Conservation (phyloP, 2,797 vertebrate genomes). For the Oreortyx pictus region DNA sequence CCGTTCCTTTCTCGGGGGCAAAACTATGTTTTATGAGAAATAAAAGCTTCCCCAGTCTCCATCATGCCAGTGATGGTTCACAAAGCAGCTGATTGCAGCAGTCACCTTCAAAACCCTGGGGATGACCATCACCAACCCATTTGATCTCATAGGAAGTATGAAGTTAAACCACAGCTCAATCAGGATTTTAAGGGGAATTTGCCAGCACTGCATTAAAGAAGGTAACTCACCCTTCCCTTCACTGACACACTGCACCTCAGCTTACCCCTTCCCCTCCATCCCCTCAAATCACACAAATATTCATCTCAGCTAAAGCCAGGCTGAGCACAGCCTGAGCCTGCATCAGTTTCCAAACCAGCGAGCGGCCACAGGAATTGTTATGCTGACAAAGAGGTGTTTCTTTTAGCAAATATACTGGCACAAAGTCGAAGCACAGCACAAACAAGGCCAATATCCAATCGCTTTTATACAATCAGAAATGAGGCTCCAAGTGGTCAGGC, state of each 20-base stretch:
- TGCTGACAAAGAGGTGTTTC: fast-evolving
- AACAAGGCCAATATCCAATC: background rate
- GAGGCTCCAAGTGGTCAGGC: background rate
- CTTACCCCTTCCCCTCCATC: background rate
- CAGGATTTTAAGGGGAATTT: background rate
- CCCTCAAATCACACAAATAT: background rate
- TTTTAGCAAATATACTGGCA: background rate
- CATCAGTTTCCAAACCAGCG: background rate
- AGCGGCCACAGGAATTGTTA: background rate
- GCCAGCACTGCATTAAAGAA: background rate
- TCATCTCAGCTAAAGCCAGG: background rate
- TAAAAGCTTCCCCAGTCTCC: background rate
- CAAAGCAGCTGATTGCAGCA: background rate
- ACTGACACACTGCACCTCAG: background rate
- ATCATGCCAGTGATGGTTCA: background rate
- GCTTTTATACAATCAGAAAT: background rate
- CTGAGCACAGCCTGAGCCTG: background rate
- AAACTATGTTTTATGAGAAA: background rate
- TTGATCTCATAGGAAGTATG: background rate
- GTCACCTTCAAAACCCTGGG: background rate
- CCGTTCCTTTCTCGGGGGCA: no score
- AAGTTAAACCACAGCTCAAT: background rate
- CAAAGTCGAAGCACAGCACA: background rate
- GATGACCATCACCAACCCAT: background rate
- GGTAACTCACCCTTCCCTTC: background rate